Base-by-base conservation (phyloP, 1,140 invertebrate species). In the Zaprionus africanus region DNA sequence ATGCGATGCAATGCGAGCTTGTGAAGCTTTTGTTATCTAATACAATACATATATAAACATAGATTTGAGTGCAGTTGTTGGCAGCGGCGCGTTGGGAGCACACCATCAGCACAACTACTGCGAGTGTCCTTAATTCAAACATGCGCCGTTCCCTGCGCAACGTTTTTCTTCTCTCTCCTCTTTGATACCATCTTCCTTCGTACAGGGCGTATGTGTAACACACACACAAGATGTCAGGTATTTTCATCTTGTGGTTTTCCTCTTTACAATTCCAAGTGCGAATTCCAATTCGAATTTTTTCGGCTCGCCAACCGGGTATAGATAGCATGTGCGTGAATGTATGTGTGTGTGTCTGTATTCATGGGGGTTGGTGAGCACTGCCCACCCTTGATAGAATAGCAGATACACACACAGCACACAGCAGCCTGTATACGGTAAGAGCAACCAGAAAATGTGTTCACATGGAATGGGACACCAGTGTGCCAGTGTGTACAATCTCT, bases 81-180 rank as follows among this genome's bases (percentile, higher is more conserved):
- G 81, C 79, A 86, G 75, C 82, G 82, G 82, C 82, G 82, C 82
- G 79, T 82, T 76, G 49, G 82, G 28, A 43, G 54, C 26, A 63
- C 38, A 58, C 34, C 15, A 62, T 43, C 4, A 64, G 31, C 9
- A 78, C 28, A 54, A 41, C 68, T 76, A 81, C 82, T 91, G 90
- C 84, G 88, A 83, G 73, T 91, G 84, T 90, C 90, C 82, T 70
- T 78, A 88, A 86, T 86, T 87, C 77, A 91, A 90, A 78, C 90
- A 91, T 91, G 90, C 90, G 78, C 83, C 61, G 71, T 68, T 61
- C 61, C 58, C 61, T 70, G 60, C 60, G 61, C 70, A 62, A 43
- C 56, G 22, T 31, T 62, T 36, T 63, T 78, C 57, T 43, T 41
- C 3, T 9, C 12, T 36, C 2, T 43, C 11, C 15, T 13, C 22